Percentiles rank a stretch among this genome's conserved stretches.
Conservation (phyloP, 1,140 invertebrate genomes). For the Anthonomus grandis region DNA sequence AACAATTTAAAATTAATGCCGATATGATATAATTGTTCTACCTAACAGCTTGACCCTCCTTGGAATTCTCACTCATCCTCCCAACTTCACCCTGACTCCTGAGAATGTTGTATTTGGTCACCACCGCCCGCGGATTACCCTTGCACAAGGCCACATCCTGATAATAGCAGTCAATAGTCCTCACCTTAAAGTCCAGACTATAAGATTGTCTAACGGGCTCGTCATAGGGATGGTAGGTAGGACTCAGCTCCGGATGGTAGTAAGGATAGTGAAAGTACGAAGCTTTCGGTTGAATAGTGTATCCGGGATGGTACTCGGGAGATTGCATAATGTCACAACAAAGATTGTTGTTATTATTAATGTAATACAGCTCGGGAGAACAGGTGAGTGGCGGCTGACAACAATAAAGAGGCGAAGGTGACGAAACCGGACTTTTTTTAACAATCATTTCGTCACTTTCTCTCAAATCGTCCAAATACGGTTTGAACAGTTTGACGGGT, state of each 20-base stretch:
- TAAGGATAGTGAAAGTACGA: conserved; percentile 29
- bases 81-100: conserved; percentile 64
- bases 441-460: conserved; percentile 52
- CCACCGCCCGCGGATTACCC: conserved; percentile 61
- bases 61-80: conserved; percentile 56
- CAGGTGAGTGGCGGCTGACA: conserved; percentile 32
- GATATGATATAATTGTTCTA: conserved; percentile 35
- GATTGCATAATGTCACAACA: conserved; percentile 33
- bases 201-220: conserved; percentile 43
- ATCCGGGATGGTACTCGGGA: conserved; percentile 28
- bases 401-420: conserved; percentile 45
- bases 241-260: conserved; percentile 23
- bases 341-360: conserved; percentile 39
- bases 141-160: conserved; percentile 53
- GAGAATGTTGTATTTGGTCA: conserved; percentile 60
- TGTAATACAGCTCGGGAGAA: conserved; percentile 31
- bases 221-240: conserved; percentile 26
- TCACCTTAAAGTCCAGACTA: conserved; percentile 54
- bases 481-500: conserved; percentile 65
- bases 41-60: conserved; percentile 45
- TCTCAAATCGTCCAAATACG: conserved; percentile 60
- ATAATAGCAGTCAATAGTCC: conserved; percentile 53
- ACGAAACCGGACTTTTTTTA: conserved; percentile 46
- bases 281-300: conserved; percentile 39
- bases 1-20: conserved; percentile 2